Evolutionary conservation across 2,113 vertebrate genomes (phyloP).

Genomic region (Picathartes gymnocephalus): DNA sequence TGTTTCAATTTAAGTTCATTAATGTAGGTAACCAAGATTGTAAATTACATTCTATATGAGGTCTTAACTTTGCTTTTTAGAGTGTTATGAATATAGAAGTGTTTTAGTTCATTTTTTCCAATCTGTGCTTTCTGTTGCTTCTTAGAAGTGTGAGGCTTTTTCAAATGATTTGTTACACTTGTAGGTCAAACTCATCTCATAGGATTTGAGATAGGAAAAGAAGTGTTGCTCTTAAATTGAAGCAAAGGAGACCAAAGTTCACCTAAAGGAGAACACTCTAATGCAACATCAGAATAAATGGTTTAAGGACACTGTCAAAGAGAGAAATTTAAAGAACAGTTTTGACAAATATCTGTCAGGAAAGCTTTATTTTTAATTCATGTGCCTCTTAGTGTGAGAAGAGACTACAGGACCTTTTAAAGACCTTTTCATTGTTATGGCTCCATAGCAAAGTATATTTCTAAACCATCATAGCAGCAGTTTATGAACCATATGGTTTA

Average conservation of each 20-base stretch:
- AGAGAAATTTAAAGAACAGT: not conserved
- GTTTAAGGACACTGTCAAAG: not conserved
- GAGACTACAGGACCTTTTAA: not conserved
- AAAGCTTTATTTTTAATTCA: not conserved
- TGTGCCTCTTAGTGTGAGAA: not conserved
- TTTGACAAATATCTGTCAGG: not conserved
- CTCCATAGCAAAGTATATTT: not conserved
- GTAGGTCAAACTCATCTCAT: not conserved
- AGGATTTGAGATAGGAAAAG: not conserved
- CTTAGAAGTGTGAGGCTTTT: not conserved
- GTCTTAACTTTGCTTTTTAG: not conserved
- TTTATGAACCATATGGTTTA: not conserved
- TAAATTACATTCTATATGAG: not conserved
- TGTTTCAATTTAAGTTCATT: not conserved
- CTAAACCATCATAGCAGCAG: not conserved
- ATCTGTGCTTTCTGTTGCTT: not conserved
- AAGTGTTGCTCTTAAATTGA: not conserved
- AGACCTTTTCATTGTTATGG: not conserved
- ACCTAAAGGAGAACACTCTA: not conserved
- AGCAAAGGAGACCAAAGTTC: not conserved
- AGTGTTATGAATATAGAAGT: not conserved
- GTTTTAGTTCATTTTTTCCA: not conserved
- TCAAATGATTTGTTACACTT: not conserved
- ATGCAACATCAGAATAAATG: not conserved
- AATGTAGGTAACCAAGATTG: not conserved